phyloP scores from a whole-genome alignment of 2,888 invertebrate species.

The Disparrhopalites patrizii region DNA sequence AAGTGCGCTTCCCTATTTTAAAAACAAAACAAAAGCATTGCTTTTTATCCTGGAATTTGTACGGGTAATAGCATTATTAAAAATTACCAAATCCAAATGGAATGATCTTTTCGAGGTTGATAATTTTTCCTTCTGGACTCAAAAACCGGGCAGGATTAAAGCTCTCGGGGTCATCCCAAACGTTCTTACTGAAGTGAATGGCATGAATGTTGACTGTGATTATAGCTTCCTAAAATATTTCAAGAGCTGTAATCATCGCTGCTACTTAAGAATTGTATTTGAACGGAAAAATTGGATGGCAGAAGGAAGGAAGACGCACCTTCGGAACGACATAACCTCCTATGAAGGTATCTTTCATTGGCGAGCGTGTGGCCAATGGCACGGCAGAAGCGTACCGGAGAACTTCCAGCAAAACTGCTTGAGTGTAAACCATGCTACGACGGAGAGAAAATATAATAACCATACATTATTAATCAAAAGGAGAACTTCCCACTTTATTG shows the following conservation, averaged over 20 bases:
- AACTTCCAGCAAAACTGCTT: conserved; percentile 9
- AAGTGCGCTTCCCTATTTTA: conserved; percentile 3
- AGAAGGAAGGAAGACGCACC: neutral
- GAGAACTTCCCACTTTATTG: neutral
- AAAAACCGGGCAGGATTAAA: conserved; percentile 5
- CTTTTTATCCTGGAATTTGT: neutral
- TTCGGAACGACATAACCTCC: conserved; percentile 4
- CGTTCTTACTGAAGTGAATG: conserved; percentile 1
- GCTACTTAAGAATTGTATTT: neutral
- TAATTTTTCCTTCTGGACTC: neutral
- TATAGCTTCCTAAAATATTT: neutral
- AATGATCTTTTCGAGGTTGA: conserved; percentile 10
- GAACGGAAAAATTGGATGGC: no score
- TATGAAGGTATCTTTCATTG: neutral
- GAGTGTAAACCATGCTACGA: conserved; percentile 10
- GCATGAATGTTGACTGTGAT: conserved; percentile 5
- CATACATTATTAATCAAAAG: neutral
- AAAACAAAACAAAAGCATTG: neutral
- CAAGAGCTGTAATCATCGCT: no score
- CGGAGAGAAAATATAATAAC: neutral
- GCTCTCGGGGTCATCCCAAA: neutral
- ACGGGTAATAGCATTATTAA: neutral
- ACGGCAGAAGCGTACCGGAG: neutral
- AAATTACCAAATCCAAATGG: conserved; percentile 18
- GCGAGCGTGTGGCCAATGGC: neutral